Evolutionary conservation across 2,888 invertebrate genomes (phyloP).

Genomic region (Epistrophe eligans): DNA sequence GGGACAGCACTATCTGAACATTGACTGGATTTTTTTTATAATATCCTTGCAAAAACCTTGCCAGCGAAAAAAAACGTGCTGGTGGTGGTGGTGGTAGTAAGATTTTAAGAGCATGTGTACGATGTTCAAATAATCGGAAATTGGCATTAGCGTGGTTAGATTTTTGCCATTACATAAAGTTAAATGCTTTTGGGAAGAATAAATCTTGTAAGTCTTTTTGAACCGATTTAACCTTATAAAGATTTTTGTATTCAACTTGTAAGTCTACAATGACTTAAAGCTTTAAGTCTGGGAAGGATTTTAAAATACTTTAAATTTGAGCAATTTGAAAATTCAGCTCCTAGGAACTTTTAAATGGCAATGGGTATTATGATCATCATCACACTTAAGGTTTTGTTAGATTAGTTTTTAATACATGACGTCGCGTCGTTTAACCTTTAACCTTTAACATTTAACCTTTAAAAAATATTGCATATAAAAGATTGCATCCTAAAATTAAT

Average conservation of each 20-base stretch:
- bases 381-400: too few species aligned
- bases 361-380: too few species aligned
- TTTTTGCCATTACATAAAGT: constrained; percentile 29
- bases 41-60: constrained; percentile 23
- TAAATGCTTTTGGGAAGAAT: constrained; percentile 42
- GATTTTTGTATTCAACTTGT: neutral
- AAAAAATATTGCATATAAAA: too few species aligned
- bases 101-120: constrained; percentile 56
- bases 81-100: constrained; percentile 41
- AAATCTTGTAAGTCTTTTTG: constrained; percentile 17
- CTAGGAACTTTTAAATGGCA: too few species aligned
- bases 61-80: constrained; percentile 3
- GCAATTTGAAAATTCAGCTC: too few species aligned
- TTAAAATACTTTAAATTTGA: too few species aligned
- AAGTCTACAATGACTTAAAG: neutral
- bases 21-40: neutral
- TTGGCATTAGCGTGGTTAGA: constrained; percentile 55
- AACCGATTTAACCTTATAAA: neutral
- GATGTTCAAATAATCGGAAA: constrained; percentile 62
- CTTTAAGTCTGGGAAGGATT: neutral
- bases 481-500: too few species aligned
- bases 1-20: neutral
- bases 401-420: too few species aligned
- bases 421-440: too few species aligned
- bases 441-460: too few species aligned